Evolutionary conservation across 2,797 vertebrate genomes (phyloP).

Genomic region (Corythornis leucogaster): DNA sequence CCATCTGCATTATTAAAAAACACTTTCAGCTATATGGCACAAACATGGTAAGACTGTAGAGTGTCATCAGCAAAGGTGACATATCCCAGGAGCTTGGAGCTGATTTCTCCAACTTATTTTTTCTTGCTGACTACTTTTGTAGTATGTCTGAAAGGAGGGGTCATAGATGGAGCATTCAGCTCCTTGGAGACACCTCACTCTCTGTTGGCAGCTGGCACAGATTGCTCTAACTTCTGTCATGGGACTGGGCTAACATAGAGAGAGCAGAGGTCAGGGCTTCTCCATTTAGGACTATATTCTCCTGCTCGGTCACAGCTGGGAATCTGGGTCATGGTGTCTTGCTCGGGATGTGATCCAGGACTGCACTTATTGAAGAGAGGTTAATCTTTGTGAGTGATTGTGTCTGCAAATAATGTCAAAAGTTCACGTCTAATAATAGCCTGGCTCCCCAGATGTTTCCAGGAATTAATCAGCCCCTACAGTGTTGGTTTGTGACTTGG

Average conservation of each 20-base stretch:
- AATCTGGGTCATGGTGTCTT: conserved; percentile 35
- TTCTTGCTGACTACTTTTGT: background rate
- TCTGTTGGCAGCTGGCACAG: background rate
- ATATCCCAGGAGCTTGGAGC: background rate
- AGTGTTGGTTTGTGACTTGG: conserved; percentile 33
- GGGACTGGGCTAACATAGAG: background rate
- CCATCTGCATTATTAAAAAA: background rate
- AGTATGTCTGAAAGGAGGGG: background rate
- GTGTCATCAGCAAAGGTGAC: background rate
- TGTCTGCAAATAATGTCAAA: conserved; percentile 69
- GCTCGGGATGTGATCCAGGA: background rate
- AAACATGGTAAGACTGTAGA: background rate
- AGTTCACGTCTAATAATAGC: conserved; percentile 63
- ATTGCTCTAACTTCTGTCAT: background rate
- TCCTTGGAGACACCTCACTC: background rate
- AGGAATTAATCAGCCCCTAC: conserved; percentile 62
- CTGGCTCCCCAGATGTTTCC: conserved; percentile 61
- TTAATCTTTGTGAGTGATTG: conserved; percentile 59
- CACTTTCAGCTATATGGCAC: background rate
- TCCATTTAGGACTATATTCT: background rate
- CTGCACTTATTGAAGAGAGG: background rate
- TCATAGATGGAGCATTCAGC: fast-evolving
- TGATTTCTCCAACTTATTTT: background rate
- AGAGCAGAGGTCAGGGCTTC: background rate
- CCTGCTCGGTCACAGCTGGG: conserved; percentile 1